Evolutionary conservation across 2,797 vertebrate genomes (phyloP).

Genomic region (Psittacula echo): DNA sequence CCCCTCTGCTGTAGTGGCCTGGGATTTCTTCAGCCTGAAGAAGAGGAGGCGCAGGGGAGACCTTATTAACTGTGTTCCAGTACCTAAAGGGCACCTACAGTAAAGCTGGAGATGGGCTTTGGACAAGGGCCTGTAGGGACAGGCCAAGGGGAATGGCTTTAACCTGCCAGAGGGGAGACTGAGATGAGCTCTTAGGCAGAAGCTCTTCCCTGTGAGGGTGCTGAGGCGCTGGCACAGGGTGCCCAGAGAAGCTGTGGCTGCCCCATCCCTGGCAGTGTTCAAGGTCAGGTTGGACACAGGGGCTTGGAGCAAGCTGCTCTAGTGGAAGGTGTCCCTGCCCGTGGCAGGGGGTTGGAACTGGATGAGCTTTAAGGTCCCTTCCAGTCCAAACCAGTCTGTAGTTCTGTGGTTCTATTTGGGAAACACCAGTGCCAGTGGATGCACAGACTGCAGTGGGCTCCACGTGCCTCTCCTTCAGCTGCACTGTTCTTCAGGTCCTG

Average conservation of each 20-base stretch:
- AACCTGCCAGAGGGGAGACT: no score
- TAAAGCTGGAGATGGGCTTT: no score
- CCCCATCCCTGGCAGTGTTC: no score
- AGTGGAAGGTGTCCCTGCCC: neutral
- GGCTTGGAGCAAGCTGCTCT: neutral
- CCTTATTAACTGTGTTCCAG: neutral
- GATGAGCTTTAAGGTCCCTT: neutral
- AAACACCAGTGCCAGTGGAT: rapidly evolving
- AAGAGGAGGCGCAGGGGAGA: neutral
- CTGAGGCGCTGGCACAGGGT: no score
- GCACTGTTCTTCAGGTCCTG: neutral
- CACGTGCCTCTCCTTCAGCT: neutral
- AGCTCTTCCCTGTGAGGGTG: no score
- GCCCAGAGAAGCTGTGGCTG: no score
- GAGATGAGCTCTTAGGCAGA: no score
- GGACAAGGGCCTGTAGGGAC: no score
- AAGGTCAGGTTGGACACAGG: no score
- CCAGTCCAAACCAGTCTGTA: neutral
- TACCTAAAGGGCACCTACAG: neutral
- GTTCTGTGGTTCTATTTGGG: neutral
- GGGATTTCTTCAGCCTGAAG: neutral
- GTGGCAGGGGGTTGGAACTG: neutral
- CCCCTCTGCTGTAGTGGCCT: rapidly evolving
- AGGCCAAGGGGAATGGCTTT: no score
- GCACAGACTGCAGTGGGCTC: neutral